Evolutionary conservation across 2,888 invertebrate genomes (phyloP).

Genomic region (Nudaria mundana): DNA sequence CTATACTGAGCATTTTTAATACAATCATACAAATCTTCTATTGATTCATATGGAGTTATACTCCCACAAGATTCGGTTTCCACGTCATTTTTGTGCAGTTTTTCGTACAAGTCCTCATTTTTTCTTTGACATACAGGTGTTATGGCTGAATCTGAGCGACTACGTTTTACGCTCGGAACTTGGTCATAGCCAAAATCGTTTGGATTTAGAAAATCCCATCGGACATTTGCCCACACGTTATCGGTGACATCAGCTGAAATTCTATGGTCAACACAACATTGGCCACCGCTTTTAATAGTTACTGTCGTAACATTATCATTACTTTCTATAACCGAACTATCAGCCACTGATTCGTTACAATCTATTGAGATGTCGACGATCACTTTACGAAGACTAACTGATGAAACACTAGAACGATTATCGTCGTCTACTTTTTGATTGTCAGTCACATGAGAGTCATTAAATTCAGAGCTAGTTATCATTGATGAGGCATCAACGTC

Average conservation of each 20-base stretch:
- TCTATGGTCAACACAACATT: slow-evolving; percentile 72
- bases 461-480: slow-evolving; percentile 57
- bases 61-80: slow-evolving; percentile 71
- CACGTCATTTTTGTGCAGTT: slow-evolving; percentile 53
- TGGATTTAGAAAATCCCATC: slow-evolving; percentile 74
- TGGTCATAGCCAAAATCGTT: slow-evolving; percentile 73
- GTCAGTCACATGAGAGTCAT: slow-evolving; percentile 45
- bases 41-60: slow-evolving; percentile 75
- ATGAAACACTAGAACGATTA: slow-evolving; percentile 52
- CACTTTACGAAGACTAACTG: slow-evolving; percentile 61
- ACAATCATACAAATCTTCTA: slow-evolving; percentile 75
- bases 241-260: slow-evolving; percentile 71
- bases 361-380: slow-evolving; percentile 69
- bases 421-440: slow-evolving; percentile 62
- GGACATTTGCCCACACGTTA: slow-evolving; percentile 74
- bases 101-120: slow-evolving; percentile 72
- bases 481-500: slow-evolving; percentile 70
- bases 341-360: slow-evolving; percentile 57
- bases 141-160: slow-evolving; percentile 71
- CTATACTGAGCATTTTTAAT: slow-evolving; percentile 72
- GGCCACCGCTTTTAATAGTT: slow-evolving; percentile 61
- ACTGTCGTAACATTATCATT: slow-evolving; percentile 67
- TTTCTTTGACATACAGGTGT: slow-evolving; percentile 61
- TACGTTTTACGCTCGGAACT: slow-evolving; percentile 67
- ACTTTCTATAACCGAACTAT: slow-evolving; percentile 58